Evolutionary conservation across 2,797 vertebrate genomes (phyloP).

Genomic region (Phoeniculus purpureus): DNA sequence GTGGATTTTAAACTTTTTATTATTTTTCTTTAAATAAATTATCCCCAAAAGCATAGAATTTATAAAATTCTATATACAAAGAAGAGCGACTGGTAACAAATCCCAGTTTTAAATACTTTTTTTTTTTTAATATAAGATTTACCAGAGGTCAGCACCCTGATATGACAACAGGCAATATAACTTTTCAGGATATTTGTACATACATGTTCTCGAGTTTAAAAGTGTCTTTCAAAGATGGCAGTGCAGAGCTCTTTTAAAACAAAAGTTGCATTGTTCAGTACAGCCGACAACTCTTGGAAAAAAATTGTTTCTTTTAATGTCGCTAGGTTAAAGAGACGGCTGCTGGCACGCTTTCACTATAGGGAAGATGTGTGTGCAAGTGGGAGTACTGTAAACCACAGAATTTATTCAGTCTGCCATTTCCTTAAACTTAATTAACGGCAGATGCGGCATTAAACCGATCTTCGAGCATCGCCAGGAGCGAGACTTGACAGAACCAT

Average conservation of each 20-base stretch:
- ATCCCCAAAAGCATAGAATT: constrained; percentile 87
- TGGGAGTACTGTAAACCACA: constrained; percentile 40
- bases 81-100: constrained; percentile 83
- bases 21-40: constrained; percentile 88
- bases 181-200: constrained; percentile 85
- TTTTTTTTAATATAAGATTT: constrained; percentile 80
- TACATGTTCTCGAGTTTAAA: constrained; percentile 77
- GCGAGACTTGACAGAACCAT: neutral
- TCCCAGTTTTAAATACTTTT: constrained; percentile 91
- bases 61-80: constrained; percentile 89
- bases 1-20: constrained; percentile 79
- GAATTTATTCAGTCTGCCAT: neutral
- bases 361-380: constrained; percentile 41
- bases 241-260: constrained; percentile 88
- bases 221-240: constrained; percentile 84
- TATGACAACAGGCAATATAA: constrained; percentile 80
- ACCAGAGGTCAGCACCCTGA: constrained; percentile 82
- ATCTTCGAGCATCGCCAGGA: neutral
- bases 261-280: constrained; percentile 82
- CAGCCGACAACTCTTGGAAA: constrained; percentile 46
- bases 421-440: neutral
- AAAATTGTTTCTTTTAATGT: neutral
- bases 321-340: constrained; percentile 33
- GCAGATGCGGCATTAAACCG: neutral
- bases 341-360: constrained; percentile 37